Evolutionary conservation across 1,140 invertebrate genomes (phyloP).

Genomic region (Zaprionus camerounensis): DNA sequence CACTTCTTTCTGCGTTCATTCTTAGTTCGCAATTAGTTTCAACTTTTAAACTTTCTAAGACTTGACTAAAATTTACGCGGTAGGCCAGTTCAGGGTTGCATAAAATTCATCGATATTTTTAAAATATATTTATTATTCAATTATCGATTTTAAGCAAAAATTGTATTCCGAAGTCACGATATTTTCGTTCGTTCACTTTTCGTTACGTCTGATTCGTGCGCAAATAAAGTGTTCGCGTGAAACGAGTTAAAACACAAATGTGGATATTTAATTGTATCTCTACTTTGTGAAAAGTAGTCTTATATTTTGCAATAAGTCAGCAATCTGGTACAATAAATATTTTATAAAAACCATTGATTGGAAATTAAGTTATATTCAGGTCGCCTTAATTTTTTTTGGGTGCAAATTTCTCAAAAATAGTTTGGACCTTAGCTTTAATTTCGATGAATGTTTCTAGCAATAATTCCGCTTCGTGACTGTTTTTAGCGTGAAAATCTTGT

Average conservation of each 20-base stretch:
- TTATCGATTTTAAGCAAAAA: neutral
- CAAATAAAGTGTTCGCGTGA: no score
- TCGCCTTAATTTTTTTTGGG: neutral
- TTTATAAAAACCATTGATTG: neutral
- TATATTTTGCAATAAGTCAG: no score
- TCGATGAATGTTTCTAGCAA: conserved; percentile 33
- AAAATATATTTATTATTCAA: no score
- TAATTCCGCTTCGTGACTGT: conserved; percentile 16
- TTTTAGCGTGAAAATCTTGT: conserved; percentile 3
- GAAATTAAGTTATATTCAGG: neutral
- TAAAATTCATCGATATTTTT: neutral
- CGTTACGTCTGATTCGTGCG: no score
- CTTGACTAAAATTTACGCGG: conserved; percentile 33
- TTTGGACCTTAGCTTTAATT: conserved; percentile 37
- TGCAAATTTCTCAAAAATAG: neutral
- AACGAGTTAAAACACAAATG: neutral
- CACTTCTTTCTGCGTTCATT: conserved; percentile 51
- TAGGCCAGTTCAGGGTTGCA: neutral
- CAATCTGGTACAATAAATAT: neutral
- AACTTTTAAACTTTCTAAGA: conserved; percentile 9
- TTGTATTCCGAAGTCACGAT: neutral
- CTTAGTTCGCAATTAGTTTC: neutral
- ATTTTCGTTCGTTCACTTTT: neutral
- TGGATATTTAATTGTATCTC: neutral
- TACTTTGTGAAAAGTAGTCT: neutral